These are phyloP conservation scores for Thaumatotibia leucotreta DNA, from an alignment of 1,140 invertebrate species.

Conservation along the genomic window DNA sequence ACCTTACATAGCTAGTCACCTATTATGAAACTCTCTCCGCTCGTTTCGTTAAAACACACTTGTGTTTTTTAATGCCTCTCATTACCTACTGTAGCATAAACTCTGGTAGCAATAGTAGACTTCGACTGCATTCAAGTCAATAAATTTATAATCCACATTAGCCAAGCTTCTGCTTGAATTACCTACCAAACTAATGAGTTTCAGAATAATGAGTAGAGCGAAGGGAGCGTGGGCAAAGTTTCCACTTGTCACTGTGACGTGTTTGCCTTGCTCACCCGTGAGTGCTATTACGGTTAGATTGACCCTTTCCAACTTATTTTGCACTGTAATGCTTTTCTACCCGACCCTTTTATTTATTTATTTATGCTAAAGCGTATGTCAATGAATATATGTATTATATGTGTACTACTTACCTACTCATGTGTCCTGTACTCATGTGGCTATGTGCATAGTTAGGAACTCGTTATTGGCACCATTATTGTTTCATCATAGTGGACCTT, in stretches of 20 bases:
- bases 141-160: background rate
- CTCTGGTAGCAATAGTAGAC: too few species aligned
- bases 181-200: background rate
- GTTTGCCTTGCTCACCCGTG: background rate
- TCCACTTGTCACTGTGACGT: background rate
- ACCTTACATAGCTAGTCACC: too few species aligned
- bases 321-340: background rate
- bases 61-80: too few species aligned
- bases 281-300: background rate
- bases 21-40: too few species aligned
- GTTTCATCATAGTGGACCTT: too few species aligned
- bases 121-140: too few species aligned
- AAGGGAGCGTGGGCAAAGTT: background rate
- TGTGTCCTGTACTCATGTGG: too few species aligned
- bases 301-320: background rate
- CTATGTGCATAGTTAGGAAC: too few species aligned
- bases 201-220: background rate
- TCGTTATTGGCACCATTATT: too few species aligned
- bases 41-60: too few species aligned
- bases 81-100: too few species aligned
- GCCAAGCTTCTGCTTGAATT: background rate
- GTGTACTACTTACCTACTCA: too few species aligned
- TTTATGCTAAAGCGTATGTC: background rate
- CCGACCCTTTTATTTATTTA: background rate
- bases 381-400: background rate